Conservation (phyloP, 2,888 invertebrate genomes). For the Abrostola tripartita region DNA sequence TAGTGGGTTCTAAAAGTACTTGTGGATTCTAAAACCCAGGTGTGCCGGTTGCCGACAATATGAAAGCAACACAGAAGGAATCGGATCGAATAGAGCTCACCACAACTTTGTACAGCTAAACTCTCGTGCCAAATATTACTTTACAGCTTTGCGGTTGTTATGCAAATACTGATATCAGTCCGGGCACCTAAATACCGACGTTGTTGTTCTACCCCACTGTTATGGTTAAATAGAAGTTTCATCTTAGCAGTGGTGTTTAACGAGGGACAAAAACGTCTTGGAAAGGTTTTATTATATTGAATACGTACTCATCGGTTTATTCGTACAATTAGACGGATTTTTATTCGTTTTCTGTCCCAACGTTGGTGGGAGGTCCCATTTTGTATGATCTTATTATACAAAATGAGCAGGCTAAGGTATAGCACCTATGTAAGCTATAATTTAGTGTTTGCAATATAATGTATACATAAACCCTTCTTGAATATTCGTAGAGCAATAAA, state of each 20-base stretch:
- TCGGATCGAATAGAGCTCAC: constrained; percentile 56
- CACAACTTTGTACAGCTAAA: constrained; percentile 61
- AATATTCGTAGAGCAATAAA: constrained; percentile 21
- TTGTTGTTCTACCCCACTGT: constrained; percentile 56
- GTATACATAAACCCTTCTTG: constrained; percentile 15
- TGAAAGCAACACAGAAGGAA: constrained; percentile 25
- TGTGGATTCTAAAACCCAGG: constrained; percentile 41
- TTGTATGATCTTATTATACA: too few relatives aligned
- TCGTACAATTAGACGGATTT: not conserved
- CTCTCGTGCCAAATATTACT: constrained; percentile 65
- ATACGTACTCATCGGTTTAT: constrained; percentile 14
- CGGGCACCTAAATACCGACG: constrained; percentile 55
- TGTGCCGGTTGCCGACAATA: constrained; percentile 24
- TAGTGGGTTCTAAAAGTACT: constrained; percentile 41
- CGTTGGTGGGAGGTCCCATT: too few relatives aligned
- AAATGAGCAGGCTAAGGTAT: too few relatives aligned
- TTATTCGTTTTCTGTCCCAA: not conserved
- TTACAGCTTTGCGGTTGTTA: constrained; percentile 65
- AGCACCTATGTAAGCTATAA: constrained; percentile 18
- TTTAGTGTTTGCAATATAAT: constrained; percentile 24
- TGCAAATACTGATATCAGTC: constrained; percentile 63
- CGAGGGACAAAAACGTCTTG: constrained; percentile 25
- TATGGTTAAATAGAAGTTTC: constrained; percentile 31
- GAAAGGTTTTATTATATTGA: constrained; percentile 1
- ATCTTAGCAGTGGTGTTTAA: constrained; percentile 29